These are phyloP conservation scores for Acrocephalus arundinaceus DNA, from an alignment of 2,113 vertebrate genomes.

Conservation along the genomic window DNA sequence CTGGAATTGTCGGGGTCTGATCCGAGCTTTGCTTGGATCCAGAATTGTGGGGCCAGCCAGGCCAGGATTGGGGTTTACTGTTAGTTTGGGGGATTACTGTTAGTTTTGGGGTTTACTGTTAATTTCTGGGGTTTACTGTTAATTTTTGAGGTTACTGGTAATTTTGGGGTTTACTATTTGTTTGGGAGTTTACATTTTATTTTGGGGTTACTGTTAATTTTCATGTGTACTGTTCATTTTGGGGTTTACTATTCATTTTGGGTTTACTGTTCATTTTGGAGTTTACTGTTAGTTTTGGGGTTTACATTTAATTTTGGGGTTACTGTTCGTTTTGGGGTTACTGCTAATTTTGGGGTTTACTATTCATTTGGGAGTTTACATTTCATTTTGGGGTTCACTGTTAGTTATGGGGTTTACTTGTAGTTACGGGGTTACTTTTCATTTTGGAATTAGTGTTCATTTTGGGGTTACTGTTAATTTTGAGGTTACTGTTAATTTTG, in stretches of 20 bases:
- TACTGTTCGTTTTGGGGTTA: neutral
- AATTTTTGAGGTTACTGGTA: neutral
- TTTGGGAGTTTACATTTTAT: neutral
- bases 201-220: neutral
- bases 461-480: neutral
- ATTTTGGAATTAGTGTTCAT: neutral
- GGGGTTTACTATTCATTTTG: rapidly evolving
- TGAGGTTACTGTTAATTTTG: neutral
- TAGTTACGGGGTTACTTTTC: too few species aligned
- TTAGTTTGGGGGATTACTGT: too few species aligned
- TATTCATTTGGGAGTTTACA: neutral
- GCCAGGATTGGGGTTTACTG: neutral
- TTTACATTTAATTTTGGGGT: neutral
- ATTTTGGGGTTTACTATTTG: neutral
- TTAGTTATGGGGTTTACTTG: too few species aligned
- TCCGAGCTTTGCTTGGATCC: neutral
- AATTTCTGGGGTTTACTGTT: neutral
- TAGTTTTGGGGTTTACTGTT: neutral
- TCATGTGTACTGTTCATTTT: neutral
- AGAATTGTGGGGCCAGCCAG: too few species aligned
- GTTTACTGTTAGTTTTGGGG: neutral
- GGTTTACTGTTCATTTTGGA: neutral
- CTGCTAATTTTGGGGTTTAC: neutral
- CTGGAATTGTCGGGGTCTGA: neutral
- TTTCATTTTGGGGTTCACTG: too few species aligned